phyloP scores from a whole-genome alignment of 2,113 vertebrate genomes.

The Oplegnathus fasciatus region DNA sequence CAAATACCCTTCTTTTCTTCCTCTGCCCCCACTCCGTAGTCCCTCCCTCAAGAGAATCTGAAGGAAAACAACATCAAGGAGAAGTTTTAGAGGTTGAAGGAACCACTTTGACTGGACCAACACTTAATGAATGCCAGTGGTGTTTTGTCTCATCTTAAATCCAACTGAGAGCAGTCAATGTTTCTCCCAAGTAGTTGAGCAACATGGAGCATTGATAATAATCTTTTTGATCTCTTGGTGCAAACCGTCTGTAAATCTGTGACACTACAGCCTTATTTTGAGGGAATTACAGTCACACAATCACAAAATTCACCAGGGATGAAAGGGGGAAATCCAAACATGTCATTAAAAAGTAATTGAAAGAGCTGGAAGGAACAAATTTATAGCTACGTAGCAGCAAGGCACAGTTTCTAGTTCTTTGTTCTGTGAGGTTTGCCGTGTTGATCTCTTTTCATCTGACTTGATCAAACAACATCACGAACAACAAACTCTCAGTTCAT shows the following conservation, averaged over 20 bases:
- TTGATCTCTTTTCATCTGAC: conserved; percentile 24
- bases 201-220: neutral
- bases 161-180: neutral
- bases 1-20: conserved; percentile 66
- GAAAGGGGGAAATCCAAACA: conserved; percentile 1
- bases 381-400: neutral
- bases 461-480: conserved; percentile 18
- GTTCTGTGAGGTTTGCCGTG: neutral
- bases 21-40: conserved; percentile 46
- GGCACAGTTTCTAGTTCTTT: neutral
- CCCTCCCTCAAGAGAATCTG: conserved; percentile 50
- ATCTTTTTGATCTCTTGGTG: conserved; percentile 13
- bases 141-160: conserved; percentile 31
- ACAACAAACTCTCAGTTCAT: neutral
- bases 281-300: neutral
- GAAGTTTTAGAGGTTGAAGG: conserved; percentile 11
- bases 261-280: neutral
- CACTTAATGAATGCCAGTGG: conserved; percentile 29
- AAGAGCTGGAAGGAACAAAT: neutral
- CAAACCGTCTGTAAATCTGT: neutral
- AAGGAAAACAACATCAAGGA: conserved; percentile 34
- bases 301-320: neutral
- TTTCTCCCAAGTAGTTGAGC: neutral
- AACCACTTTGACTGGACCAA: conserved; percentile 14
- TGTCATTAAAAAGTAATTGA: conserved; percentile 2